These are phyloP conservation scores for Spinibarbus caldwelli DNA, from an alignment of 2,797 vertebrate genomes.

Conservation along the genomic window DNA sequence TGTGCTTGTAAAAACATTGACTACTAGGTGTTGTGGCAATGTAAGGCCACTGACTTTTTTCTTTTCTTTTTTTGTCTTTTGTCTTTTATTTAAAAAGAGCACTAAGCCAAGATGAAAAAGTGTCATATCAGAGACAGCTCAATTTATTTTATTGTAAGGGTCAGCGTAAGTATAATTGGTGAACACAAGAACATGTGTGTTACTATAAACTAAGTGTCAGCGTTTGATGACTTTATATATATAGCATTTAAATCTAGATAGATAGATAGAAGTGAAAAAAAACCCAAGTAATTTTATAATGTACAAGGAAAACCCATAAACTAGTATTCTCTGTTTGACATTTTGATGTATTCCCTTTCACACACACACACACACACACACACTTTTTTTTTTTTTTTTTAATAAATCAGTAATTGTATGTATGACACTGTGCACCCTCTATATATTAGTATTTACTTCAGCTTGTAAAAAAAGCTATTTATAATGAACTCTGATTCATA, in stretches of 20 bases:
- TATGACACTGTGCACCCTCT: background rate
- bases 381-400: no score
- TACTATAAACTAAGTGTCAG: background rate
- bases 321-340: background rate
- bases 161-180: conserved; percentile 8
- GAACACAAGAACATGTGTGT: background rate
- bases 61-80: conserved; percentile 59
- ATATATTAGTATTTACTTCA: background rate
- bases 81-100: conserved; percentile 72
- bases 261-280: background rate
- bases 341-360: no score
- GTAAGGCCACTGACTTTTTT: conserved; percentile 77
- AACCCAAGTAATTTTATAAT: no score
- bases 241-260: background rate
- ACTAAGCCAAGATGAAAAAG: conserved; percentile 51
- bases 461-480: background rate
- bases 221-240: background rate
- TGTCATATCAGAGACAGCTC: conserved; percentile 79
- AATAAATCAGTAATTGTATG: background rate
- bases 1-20: conserved; percentile 85
- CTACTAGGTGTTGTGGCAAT: conserved; percentile 84
- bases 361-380: no score
- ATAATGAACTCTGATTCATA: background rate
- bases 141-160: conserved; percentile 70
- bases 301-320: background rate